Evolutionary conservation across 2,888 invertebrate genomes (phyloP), one percentile per base, ranked within the genome.

Genomic region (Xylophagus ater): DNA sequence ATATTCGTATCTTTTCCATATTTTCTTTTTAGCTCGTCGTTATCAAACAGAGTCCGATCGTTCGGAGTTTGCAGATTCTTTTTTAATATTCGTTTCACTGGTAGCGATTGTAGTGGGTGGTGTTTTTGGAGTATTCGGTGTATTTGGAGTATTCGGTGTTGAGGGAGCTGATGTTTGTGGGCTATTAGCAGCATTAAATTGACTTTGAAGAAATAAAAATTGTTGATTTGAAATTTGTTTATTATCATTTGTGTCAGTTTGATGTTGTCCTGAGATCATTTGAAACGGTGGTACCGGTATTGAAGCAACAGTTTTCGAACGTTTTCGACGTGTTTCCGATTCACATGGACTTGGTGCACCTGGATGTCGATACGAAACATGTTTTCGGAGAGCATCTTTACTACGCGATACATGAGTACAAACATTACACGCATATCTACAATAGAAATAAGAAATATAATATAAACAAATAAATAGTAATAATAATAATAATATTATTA

Each of bases 361-460:
- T 6, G 85, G 84, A 63, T 87, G 87, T 38, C 87, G 66, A 55
- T 89, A 89, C 0, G 88, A 87, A 26, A 89, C 86, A 58, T 89
- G 89, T 60, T 89, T 89, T 46, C 89, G 69, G 37, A 89, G 65
- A 19, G 89, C 89, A 60, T 89, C 89, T 43, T 88, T 71, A 37
- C 87, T 88, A 45, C 88, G 72, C 26, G 87, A 88, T 25, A 89
- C 87, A 60, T 89, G 89, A 1, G 80, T 78, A 65, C 89, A 89
- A 1, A 86, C 83, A 45, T 80, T 76, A 56, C 89, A 89, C 21
- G 87, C 86, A 62, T 89, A 87, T 20, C 86, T 65, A 31, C 14
- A 39, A 23, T 33, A n/a, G 13, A 18, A 33, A 30, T n/a, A n/a
- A n/a, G n/a, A 25, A 5, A 25, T 4, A 25, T 10, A 25, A 9